phyloP scores from a whole-genome alignment of 2,888 invertebrate genomes.

The Graphium colonna region DNA sequence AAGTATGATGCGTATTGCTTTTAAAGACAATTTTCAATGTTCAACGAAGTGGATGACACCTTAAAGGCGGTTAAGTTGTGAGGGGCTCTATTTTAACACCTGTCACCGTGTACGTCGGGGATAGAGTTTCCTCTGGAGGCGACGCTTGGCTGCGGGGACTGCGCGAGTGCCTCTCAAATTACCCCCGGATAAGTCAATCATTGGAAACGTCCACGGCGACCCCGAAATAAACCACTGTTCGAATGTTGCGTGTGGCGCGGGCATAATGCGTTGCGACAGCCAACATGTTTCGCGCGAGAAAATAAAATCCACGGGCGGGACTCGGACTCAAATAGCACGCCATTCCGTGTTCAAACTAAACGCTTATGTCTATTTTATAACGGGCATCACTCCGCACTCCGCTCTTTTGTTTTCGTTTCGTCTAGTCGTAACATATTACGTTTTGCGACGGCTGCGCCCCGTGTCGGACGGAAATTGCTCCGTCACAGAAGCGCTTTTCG shows the following conservation, averaged over 20 bases:
- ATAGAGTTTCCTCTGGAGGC: constrained; percentile 55
- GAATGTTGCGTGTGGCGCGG: constrained; percentile 74
- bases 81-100: constrained; percentile 51
- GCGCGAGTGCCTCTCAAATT: constrained; percentile 72
- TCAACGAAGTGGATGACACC: background rate
- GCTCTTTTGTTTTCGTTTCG: constrained; percentile 55
- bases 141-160: constrained; percentile 33
- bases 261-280: constrained; percentile 76
- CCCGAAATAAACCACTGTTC: constrained; percentile 74
- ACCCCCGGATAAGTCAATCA: constrained; percentile 80
- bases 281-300: constrained; percentile 79
- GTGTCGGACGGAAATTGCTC: constrained; percentile 60
- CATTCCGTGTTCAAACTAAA: constrained; percentile 69
- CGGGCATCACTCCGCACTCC: constrained; percentile 52
- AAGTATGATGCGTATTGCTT: no score
- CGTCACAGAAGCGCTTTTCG: constrained; percentile 51
- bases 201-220: constrained; percentile 73
- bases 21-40: no score
- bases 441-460: constrained; percentile 53
- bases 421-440: constrained; percentile 57
- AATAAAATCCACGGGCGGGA: constrained; percentile 77
- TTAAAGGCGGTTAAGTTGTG: constrained; percentile 31
- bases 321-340: constrained; percentile 73
- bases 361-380: constrained; percentile 76
- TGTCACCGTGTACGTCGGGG: constrained; percentile 44